Evolutionary conservation across 2,888 invertebrate genomes (phyloP), one percentile per base, ranked within the genome.

Genomic region (Dinocampus coccinellae): DNA sequence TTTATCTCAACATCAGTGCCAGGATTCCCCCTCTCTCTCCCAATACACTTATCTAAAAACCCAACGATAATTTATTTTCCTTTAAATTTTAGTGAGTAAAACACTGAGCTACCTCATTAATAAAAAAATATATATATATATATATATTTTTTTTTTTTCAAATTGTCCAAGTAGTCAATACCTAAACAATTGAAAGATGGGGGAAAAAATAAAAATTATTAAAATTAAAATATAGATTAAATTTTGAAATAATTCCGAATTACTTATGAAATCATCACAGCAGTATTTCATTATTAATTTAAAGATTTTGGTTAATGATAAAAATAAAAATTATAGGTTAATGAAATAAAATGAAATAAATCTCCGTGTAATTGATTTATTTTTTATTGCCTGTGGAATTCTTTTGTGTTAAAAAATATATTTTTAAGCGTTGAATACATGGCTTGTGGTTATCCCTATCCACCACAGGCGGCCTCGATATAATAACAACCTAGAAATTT

Each of bases 51-150:
- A 16, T 63, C 65, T 20, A 55, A 22, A 72, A 70, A 69, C 75
- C 64, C 68, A 62, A 73, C 61, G 39, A 76, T 71, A 77, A 82
- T 84, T 83, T 82, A 83, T 82, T 81, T 82, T 79, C 78, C 79
- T 76, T 75, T 72, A 79, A 76, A 77, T 83, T 83, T 82, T 83
- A 81, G 73, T 78, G 75, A 16, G 52, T 61, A 57, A 29, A 33
- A 33, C 75, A n/a, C n/a, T n/a, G n/a, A n/a, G n/a, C n/a, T n/a
- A n/a, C n/a, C n/a, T n/a, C n/a, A n/a, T n/a, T n/a, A n/a, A n/a
- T n/a, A n/a, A n/a, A n/a, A n/a, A n/a, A n/a, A n/a, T n/a, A n/a
- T n/a, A n/a, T n/a, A n/a, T n/a, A n/a, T n/a, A n/a, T n/a, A n/a
- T n/a, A n/a, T n/a, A n/a, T n/a, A 39, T 42, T 57, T 29, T 60